Base-by-base conservation (phyloP, 2,888 invertebrate species). In the Tenthredo distinguenda region DNA sequence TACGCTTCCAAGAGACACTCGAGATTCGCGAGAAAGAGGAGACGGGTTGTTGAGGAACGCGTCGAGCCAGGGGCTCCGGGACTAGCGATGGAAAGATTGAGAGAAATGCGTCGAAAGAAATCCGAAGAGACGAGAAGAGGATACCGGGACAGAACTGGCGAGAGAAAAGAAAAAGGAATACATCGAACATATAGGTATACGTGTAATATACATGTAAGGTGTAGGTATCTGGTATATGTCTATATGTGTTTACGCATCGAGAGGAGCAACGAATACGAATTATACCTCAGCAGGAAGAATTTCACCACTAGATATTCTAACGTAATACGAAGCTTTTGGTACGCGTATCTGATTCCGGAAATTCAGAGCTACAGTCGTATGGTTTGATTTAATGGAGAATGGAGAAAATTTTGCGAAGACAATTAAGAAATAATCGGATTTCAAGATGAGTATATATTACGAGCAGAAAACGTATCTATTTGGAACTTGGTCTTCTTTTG, bases 1-100 rank as follows among this genome's bases (percentile, higher is more conserved):
- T 68, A 68, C 68, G 34, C 68, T 68, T 34, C 34, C 34, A 68
- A 68, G 68, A 68, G 68, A 68, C 68, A 68, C 68, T 68, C 31
- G 68, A 68, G 34, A 68, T 68, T 68, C 31, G 18, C 68, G 68
- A 68, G 6, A 34, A 68, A 68, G 34, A 68, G 34, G 15, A 68
- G 34, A 34, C 31, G 68, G 34, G 68, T 68, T 68, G 34, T 34
- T 68, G 68, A 68, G 34, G 34, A 34, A 6, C 68, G 68, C 68
- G 68, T 68, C 31, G 18, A 31, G 34, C 68, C 5, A 34, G 26
- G 62, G 62, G 62, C 26, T 62, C 1, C 37, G 71, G n/a, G 71
- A 37, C 37, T 71, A 62, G 71, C 37, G n/a, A 34, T 71, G 34
- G 1, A 34, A 40, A 43, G 43, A 74, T 74, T 74, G 43, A 74